Percentiles rank a stretch among this genome's conserved stretches.
Evolutionary conservation across 2,113 vertebrate species (phyloP).

Genomic region (Dryoscopus gambensis): DNA sequence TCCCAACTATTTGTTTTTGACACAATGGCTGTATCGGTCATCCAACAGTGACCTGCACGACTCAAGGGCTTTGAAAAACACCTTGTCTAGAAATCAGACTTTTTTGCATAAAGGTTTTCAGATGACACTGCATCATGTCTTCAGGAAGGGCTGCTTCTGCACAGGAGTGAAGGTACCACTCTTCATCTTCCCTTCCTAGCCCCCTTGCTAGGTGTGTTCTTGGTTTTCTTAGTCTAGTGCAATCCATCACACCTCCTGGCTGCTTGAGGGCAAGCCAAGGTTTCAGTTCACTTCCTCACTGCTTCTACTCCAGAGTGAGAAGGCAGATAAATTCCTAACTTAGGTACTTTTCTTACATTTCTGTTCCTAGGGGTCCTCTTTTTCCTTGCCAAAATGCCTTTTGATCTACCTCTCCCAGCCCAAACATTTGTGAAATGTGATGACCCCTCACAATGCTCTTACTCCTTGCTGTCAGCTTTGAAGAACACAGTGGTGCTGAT

Average conservation of each 20-base stretch:
- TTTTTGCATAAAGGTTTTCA: background rate
- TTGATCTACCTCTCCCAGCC: background rate
- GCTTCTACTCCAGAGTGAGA: background rate
- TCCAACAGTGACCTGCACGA: background rate
- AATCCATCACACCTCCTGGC: background rate
- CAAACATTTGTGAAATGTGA: conserved; percentile 12
- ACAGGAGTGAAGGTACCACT: fast-evolving
- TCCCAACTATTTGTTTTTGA: background rate
- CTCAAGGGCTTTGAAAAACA: background rate
- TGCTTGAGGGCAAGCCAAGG: background rate
- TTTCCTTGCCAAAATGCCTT: background rate
- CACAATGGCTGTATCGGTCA: background rate
- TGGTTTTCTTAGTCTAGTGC: background rate
- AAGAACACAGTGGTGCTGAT: background rate
- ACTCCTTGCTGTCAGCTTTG: background rate
- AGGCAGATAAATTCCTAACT: background rate
- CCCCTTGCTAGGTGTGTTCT: background rate
- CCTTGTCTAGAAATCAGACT: background rate
- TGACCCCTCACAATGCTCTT: background rate
- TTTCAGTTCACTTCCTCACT: background rate
- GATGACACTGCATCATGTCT: background rate
- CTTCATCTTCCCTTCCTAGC: background rate
- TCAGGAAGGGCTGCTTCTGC: background rate
- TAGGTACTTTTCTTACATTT: background rate
- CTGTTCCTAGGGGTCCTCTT: background rate